These are phyloP conservation scores for Napeogenes inachia DNA, from an alignment of 2,888 invertebrate species.

Conservation along the genomic window DNA sequence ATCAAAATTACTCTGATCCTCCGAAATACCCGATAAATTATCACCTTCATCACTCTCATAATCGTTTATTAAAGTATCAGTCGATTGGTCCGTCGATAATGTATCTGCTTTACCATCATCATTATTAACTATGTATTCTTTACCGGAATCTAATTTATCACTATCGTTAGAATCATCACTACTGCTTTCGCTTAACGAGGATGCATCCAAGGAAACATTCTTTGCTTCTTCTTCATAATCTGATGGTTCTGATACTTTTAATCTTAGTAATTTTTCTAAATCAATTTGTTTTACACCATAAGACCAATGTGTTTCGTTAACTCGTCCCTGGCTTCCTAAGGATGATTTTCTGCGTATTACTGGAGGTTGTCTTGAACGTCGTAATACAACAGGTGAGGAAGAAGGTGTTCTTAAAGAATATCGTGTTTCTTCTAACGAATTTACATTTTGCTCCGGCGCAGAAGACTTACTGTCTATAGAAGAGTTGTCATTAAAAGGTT, in stretches of 20 bases:
- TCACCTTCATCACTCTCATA: conserved; percentile 63
- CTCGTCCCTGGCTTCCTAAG: conserved; percentile 49
- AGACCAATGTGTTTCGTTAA: conserved; percentile 67
- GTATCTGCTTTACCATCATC: conserved; percentile 62
- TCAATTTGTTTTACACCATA: conserved; percentile 71
- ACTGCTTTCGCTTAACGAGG: conserved; percentile 42
- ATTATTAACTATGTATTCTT: conserved; percentile 57
- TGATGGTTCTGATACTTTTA: conserved; percentile 63
- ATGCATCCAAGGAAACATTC: conserved; percentile 31
- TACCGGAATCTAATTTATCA: conserved; percentile 51
- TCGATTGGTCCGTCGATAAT: conserved; percentile 67
- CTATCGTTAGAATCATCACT: conserved; percentile 56
- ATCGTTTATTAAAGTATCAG: conserved; percentile 69
- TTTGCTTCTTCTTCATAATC: conserved; percentile 62
- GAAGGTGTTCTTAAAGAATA: conserved; percentile 61
- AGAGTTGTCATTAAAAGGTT: conserved; percentile 55
- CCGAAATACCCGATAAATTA: conserved; percentile 58
- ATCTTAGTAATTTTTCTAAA: conserved; percentile 63
- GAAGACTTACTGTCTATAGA: conserved; percentile 53
- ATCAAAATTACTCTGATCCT: conserved; percentile 66
- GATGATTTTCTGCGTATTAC: conserved; percentile 67
- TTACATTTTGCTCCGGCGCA: conserved; percentile 39
- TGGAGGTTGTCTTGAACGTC: conserved; percentile 66
- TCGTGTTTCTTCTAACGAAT: conserved; percentile 43
- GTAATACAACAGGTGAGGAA: conserved; percentile 55